Evolutionary conservation across 2,888 invertebrate genomes (phyloP).

Genomic region (Drosophila kambysellisi): DNA sequence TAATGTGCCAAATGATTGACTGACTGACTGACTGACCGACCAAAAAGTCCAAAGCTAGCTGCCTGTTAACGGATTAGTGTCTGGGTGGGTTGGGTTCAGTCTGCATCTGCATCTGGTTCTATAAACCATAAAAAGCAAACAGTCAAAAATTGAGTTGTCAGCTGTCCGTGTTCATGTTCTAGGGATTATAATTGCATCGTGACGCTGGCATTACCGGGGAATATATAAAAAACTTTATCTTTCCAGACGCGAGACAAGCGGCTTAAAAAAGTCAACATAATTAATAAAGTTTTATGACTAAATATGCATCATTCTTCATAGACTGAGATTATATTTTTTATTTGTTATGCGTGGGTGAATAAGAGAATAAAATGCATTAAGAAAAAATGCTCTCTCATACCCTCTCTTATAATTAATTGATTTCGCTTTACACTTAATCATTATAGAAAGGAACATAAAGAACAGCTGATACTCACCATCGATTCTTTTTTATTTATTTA

Average conservation of each 20-base stretch:
- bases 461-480: neutral
- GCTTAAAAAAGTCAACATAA: slow-evolving; percentile 10
- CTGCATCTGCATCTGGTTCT: slow-evolving; percentile 10
- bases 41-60: slow-evolving; percentile 1
- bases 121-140: slow-evolving; percentile 44
- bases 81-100: slow-evolving; percentile 44
- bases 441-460: neutral
- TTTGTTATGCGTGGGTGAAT: neutral
- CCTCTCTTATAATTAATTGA: too few species aligned
- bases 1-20: slow-evolving; percentile 75
- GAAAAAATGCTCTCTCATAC: neutral
- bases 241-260: neutral
- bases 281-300: slow-evolving; percentile 5
- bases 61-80: slow-evolving; percentile 65
- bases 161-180: slow-evolving; percentile 36
- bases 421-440: neutral
- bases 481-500: too few species aligned
- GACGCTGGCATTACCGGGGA: slow-evolving; percentile 26
- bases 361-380: neutral
- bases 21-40: slow-evolving; percentile 3
- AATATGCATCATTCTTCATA: neutral
- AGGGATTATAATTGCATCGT: slow-evolving; percentile 34
- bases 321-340: neutral
- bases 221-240: neutral
- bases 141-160: slow-evolving; percentile 62